Evolutionary conservation across 2,797 vertebrate genomes (phyloP).

Genomic region (Halcyon leucocephala): DNA sequence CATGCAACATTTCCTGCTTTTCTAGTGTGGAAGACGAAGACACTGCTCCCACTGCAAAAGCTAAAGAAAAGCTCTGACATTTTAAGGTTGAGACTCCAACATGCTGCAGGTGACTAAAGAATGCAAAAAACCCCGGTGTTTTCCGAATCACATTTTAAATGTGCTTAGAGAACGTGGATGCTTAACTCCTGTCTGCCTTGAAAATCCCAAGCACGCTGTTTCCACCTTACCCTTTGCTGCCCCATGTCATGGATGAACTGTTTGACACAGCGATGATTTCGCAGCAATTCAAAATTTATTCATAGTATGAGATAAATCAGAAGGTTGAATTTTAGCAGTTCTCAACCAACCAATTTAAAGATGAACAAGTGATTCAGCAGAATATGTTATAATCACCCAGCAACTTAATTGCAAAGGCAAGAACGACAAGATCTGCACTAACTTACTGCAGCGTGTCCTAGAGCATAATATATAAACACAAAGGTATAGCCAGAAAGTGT

Average conservation of each 20-base stretch:
- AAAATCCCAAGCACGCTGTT: neutral
- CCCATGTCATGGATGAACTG: neutral
- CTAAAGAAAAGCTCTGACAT: neutral
- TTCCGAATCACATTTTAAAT: neutral
- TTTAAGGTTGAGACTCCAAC: neutral
- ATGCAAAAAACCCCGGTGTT: neutral
- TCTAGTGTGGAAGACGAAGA: neutral
- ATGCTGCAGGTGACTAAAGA: neutral
- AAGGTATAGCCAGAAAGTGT: neutral
- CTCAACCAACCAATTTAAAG: neutral
- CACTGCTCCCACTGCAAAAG: neutral
- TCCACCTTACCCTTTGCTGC: neutral
- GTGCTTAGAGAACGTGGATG: neutral
- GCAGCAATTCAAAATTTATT: neutral
- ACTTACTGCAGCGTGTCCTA: neutral
- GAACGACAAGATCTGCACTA: neutral
- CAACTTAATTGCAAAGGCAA: neutral
- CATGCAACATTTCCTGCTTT: neutral
- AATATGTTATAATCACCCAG: neutral
- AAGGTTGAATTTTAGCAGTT: neutral
- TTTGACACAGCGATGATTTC: neutral
- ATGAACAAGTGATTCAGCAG: neutral
- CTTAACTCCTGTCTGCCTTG: neutral
- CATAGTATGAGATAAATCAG: neutral
- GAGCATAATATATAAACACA: neutral